Conservation (phyloP, 2,113 vertebrate genomes). For the Lichenostomus cassidix region DNA sequence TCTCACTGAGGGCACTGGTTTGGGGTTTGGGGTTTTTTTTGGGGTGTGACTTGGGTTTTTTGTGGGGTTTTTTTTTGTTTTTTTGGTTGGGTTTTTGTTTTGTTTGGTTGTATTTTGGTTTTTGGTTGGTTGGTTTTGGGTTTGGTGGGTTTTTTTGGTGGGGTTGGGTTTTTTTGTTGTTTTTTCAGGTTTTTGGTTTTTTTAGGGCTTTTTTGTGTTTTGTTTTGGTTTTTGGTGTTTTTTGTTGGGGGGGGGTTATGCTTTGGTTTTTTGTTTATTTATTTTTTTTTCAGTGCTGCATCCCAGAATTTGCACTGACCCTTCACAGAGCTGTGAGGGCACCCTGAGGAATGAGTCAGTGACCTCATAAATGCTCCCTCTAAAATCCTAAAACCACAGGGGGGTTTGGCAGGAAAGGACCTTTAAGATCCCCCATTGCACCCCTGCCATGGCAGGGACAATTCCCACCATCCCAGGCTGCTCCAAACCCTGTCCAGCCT, state of each 20-base stretch:
- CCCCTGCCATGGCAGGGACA: not conserved
- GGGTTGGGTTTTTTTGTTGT: too few species aligned
- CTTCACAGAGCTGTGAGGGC: not conserved
- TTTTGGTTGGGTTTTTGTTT: rapidly evolving
- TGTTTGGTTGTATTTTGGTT: too few species aligned
- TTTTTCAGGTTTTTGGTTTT: too few species aligned
- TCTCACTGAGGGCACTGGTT: not conserved
- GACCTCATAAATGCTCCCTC: not conserved
- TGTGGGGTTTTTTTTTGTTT: rapidly evolving
- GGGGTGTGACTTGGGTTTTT: too few species aligned
- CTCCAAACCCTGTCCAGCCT: not conserved
- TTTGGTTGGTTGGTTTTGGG: too few species aligned
- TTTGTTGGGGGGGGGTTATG: too few species aligned
- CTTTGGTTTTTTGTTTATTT: too few species aligned
- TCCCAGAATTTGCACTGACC: not conserved
- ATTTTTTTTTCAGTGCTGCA: too few species aligned
- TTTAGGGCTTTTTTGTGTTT: too few species aligned
- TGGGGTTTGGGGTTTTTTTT: too few species aligned
- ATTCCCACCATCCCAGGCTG: not conserved
- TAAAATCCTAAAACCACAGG: not conserved
- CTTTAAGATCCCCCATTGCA: not conserved
- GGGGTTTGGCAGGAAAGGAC: not conserved
- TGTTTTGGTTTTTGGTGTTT: too few species aligned
- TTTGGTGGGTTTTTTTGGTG: too few species aligned
- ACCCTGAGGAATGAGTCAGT: not conserved